These are phyloP conservation scores for Electrophaes corylata DNA, from an alignment of 2,888 invertebrate genomes.

Conservation along the genomic window DNA sequence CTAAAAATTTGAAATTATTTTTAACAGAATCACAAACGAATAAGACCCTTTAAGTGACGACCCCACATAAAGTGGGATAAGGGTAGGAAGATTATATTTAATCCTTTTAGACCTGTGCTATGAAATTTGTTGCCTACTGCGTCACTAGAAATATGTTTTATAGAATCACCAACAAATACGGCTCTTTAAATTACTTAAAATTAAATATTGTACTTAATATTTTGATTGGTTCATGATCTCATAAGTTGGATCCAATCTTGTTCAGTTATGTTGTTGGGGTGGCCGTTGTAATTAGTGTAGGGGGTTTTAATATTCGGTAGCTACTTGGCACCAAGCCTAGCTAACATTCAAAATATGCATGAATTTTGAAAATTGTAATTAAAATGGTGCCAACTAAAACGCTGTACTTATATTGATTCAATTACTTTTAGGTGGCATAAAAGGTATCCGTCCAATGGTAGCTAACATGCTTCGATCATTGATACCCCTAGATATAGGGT, in stretches of 20 bases:
- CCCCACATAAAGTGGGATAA: too few relatives aligned
- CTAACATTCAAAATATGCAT: background rate
- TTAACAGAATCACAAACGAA: background rate
- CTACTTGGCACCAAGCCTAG: slow-evolving; percentile 6
- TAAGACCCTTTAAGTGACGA: too few relatives aligned
- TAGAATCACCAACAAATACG: background rate
- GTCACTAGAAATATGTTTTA: too few relatives aligned
- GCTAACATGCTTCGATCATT: slow-evolving; percentile 23
- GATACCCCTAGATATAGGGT: too few relatives aligned
- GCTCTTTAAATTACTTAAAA: slow-evolving; percentile 19
- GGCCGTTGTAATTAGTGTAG: background rate
- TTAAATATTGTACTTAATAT: slow-evolving; percentile 56
- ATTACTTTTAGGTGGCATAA: slow-evolving; percentile 37
- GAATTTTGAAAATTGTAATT: slow-evolving; percentile 1
- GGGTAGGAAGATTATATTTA: too few relatives aligned
- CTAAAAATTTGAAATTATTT: too few relatives aligned
- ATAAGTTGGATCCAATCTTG: slow-evolving; percentile 54
- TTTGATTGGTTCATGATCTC: slow-evolving; percentile 76
- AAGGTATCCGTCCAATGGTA: slow-evolving; percentile 61
- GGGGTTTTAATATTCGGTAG: background rate
- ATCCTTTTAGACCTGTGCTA: too few relatives aligned
- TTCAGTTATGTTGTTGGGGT: slow-evolving; percentile 33
- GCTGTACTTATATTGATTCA: slow-evolving; percentile 31
- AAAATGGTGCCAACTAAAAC: slow-evolving; percentile 28
- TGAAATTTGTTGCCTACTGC: too few relatives aligned